A percentile compares a stretch with the other conserved stretches of the same genome.
Conservation (phyloP, 2,113 vertebrate genomes). For the Paralichthys olivaceus region DNA sequence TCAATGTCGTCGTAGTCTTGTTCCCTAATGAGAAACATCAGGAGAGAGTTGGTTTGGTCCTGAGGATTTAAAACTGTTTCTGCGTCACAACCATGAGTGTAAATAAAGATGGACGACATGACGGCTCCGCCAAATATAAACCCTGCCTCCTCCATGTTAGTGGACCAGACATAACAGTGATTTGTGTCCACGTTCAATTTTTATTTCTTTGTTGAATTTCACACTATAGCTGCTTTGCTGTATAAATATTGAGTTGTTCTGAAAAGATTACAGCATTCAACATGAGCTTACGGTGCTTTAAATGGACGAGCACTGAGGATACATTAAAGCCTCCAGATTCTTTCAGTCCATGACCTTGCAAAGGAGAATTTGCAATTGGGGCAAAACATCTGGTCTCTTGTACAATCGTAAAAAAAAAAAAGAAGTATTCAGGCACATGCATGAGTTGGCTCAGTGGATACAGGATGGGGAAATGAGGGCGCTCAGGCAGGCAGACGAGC, state of each 20-base stretch:
- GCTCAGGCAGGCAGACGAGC: constrained; percentile 14
- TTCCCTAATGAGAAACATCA: constrained; percentile 78
- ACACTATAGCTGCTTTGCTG: not conserved
- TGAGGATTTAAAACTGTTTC: too few species aligned
- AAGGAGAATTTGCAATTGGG: not conserved
- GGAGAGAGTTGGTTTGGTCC: not conserved
- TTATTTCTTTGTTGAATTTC: too few species aligned
- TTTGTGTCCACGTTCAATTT: too few species aligned
- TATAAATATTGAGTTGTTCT: not conserved
- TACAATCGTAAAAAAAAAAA: not conserved
- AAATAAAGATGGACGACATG: too few species aligned
- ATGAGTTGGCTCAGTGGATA: not conserved
- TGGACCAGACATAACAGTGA: too few species aligned
- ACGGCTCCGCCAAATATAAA: too few species aligned
- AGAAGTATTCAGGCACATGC: not conserved
- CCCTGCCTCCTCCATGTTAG: too few species aligned
- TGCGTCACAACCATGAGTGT: too few species aligned
- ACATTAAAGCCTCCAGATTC: too few species aligned
- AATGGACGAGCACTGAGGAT: not conserved
- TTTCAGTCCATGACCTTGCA: too few species aligned
- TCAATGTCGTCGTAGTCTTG: constrained; percentile 93
- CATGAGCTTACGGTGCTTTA: not conserved
- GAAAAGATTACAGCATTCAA: not conserved
- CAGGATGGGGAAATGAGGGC: constrained; percentile 45
- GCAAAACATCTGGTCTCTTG: not conserved